Conservation (phyloP, 30 jellyfish, hydroid and myxozoan genomes). For the Aurelia coerulea region DNA sequence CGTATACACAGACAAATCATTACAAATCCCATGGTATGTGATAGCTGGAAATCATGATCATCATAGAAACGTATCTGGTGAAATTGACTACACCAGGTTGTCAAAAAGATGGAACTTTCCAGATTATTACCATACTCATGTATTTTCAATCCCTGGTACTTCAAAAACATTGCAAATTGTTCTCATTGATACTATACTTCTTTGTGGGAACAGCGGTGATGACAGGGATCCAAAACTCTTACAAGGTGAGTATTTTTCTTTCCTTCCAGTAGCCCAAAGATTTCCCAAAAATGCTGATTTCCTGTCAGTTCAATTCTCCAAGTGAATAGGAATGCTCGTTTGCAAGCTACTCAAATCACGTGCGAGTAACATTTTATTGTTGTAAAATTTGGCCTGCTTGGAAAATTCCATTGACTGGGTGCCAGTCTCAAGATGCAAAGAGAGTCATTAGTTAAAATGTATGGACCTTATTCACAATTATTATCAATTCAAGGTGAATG, state of each 20-base stretch:
- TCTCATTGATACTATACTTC: conserved; percentile 80
- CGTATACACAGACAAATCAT: conserved; percentile 66
- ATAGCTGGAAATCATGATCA: conserved; percentile 98
- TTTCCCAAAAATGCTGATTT: no score
- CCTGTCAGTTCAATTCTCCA: no score
- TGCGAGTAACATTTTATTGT: no score
- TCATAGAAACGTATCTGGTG: conserved; percentile 89
- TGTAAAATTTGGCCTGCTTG: no score
- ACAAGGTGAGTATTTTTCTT: conserved; percentile 34
- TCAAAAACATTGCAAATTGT: conserved; percentile 57
- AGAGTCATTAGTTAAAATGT: no score
- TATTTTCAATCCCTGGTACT: conserved; percentile 71
- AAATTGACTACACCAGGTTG: conserved; percentile 73
- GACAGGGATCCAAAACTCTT: conserved; percentile 67
- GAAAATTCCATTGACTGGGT: no score
- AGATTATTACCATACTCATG: conserved; percentile 70
- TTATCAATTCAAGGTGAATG: no score
- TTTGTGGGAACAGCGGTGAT: conserved; percentile 86
- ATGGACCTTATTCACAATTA: no score
- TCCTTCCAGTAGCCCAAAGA: no score
- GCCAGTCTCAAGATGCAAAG: no score
- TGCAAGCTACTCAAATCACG: no score
- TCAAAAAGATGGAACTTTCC: conserved; percentile 87
- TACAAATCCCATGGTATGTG: conserved; percentile 97
- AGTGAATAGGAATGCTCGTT: no score